Conservation (phyloP, 1,140 invertebrate species). For the Brachionus rotundiformis region DNA sequence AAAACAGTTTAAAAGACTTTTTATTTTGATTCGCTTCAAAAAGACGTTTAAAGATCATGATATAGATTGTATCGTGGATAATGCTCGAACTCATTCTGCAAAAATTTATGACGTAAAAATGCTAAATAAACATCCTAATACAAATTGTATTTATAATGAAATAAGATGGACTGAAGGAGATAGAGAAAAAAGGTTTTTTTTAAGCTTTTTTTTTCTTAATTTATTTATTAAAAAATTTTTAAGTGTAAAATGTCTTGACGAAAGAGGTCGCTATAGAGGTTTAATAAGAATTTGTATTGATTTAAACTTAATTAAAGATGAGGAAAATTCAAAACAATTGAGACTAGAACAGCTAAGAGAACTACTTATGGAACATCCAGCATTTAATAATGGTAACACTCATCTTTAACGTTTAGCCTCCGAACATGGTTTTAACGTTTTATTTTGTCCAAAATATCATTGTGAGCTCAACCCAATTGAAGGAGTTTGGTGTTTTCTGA, state of each 20-base stretch:
- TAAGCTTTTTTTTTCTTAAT: too few species aligned
- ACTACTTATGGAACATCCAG: not conserved
- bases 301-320: not conserved
- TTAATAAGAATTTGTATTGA: too few species aligned
- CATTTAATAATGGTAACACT: not conserved
- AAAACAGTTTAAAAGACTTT: not conserved
- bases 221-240: too few species aligned
- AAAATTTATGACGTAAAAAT: not conserved
- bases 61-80: not conserved
- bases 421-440: not conserved
- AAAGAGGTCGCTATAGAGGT: too few species aligned
- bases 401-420: not conserved
- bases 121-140: not conserved
- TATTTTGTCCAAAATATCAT: not conserved
- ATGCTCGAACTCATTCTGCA: not conserved
- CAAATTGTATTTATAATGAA: not conserved
- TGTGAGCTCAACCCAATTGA: not conserved
- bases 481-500: not conserved
- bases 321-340: not conserved
- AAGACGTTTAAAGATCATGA: not conserved
- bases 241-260: too few species aligned
- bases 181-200: not conserved
- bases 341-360: not conserved
- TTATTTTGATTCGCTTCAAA: not conserved
- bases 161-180: not conserved